These are phyloP conservation scores for Sisor rabdophorus DNA, from an alignment of 2,113 vertebrate genomes.

Conservation along the genomic window DNA sequence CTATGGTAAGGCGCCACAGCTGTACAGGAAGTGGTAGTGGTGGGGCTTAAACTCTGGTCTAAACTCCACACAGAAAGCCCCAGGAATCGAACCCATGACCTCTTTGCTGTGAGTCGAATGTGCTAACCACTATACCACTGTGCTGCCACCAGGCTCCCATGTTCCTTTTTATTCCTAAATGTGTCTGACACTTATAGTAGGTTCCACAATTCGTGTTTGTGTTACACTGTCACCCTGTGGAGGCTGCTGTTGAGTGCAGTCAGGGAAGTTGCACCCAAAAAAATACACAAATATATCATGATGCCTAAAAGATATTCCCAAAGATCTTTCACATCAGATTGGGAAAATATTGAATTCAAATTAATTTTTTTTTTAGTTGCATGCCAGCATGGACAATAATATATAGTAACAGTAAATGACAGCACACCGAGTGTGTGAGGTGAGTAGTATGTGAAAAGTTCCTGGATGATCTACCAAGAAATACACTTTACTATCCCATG, in stretches of 20 bases:
- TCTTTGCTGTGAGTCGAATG: no score
- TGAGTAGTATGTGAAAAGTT: no score
- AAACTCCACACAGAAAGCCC: no score
- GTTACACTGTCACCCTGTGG: slow-evolving; percentile 67
- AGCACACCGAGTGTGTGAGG: no score
- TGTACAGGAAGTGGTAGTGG: no score
- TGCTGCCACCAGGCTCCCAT: neutral
- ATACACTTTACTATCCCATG: no score
- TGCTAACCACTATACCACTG: no score
- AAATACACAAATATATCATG: neutral
- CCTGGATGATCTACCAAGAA: no score
- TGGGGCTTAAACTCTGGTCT: no score
- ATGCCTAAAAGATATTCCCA: neutral
- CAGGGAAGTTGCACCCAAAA: neutral
- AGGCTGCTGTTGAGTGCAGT: slow-evolving; percentile 38
- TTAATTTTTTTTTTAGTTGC: neutral
- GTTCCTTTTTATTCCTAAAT: neutral
- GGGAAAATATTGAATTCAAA: neutral
- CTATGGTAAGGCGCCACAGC: no score
- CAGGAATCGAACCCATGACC: no score
- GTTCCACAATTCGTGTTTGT: slow-evolving; percentile 36
- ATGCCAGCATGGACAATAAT: neutral
- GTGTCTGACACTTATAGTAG: neutral
- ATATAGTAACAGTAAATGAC: no score
- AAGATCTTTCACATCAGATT: neutral